Conservation (phyloP, 2,113 vertebrate genomes). For the Phoxinus phoxinus region DNA sequence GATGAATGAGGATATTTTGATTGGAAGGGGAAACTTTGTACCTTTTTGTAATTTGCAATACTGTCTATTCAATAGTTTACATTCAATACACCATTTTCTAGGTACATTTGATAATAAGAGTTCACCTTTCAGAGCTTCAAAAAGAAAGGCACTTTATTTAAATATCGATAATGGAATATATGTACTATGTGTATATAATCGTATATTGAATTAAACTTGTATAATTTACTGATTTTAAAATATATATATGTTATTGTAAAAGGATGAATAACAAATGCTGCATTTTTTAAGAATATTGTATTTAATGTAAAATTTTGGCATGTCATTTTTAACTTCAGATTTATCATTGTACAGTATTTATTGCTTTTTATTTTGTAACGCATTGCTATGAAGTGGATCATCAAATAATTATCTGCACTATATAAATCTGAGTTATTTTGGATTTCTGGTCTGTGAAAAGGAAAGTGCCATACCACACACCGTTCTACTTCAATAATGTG, state of each 20-base stretch:
- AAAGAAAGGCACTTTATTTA: constrained; percentile 64
- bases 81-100: constrained; percentile 46
- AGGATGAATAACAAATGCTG: constrained; percentile 58
- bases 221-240: constrained; percentile 42
- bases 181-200: constrained; percentile 50
- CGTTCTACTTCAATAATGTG: constrained; percentile 48
- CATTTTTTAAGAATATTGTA: constrained; percentile 57
- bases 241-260: constrained; percentile 51
- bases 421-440: constrained; percentile 49
- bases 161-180: constrained; percentile 45
- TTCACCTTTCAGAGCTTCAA: constrained; percentile 55
- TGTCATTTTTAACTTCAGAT: constrained; percentile 59
- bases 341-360: constrained; percentile 72
- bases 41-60: not conserved
- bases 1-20: not conserved
- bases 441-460: constrained; percentile 40
- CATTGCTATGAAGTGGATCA: constrained; percentile 42
- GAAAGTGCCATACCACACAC: constrained; percentile 50
- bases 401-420: constrained; percentile 57
- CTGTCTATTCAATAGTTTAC: constrained; percentile 53
- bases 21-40: not conserved
- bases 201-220: constrained; percentile 52
- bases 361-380: constrained; percentile 54
- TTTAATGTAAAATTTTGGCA: constrained; percentile 58
- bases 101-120: constrained; percentile 51